Evolutionary conservation across 2,797 vertebrate species (phyloP), one percentile per base, ranked within the genome.

Genomic region (Sorex maritimensis): DNA sequence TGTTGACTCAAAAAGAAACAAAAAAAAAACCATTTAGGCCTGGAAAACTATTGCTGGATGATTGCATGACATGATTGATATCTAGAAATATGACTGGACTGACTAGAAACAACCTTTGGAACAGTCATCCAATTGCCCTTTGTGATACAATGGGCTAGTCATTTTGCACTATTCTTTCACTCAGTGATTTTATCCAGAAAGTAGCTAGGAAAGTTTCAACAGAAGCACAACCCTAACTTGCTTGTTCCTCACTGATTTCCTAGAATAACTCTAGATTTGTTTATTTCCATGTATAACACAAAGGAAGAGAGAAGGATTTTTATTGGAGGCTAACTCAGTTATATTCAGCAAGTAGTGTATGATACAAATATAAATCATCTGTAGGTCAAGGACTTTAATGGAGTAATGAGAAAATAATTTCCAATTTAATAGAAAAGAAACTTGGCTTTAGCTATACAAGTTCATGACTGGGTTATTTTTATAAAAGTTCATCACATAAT

Each of bases 341-440:
- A 78, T 21, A 73, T 46, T 92, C 77, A 92, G 63, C 86, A 81
- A 68, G 80, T 80, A 94, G 55, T 87, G 68, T 24, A 79, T 73
- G 26, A 81, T 44, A 75, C 52, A 92, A 83, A 69, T 69, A 80
- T 79, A 52, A 90, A 88, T 88, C 72, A 92, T 46, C 41, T 86
- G 73, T 90, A 44, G 44, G 23, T 17, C 28, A 26, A 88, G 28
- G 44, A 24, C 17, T 49, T 92, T 86, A 78, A 41, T 90, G 44
- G 55, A 93, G 26, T n/a, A 93, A 78, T 91, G 78, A 83, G 65
- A 69, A 96, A 94, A 92, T 85, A 80, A 82, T 79, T 95, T 81
- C 38, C 72, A 90, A 67, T 75, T 90, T 92, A 88, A 94, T 46
- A 94, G n/a, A 41, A 82, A 68, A 83, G 49, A 94, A 93, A 17